phyloP scores from a whole-genome alignment of 2,888 invertebrate species.

The Stegophylla sp. region DNA sequence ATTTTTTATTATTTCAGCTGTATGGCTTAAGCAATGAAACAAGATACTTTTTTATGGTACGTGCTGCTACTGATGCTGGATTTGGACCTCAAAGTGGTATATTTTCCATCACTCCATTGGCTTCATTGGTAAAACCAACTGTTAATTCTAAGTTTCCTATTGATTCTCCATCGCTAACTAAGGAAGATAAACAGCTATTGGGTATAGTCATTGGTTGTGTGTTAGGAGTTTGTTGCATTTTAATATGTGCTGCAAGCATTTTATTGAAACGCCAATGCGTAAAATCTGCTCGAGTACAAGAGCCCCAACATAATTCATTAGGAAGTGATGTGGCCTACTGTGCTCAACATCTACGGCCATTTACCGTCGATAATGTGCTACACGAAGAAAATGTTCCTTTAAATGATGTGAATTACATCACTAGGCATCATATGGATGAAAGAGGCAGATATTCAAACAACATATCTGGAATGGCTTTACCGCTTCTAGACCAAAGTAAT shows the following conservation, averaged over 20 bases:
- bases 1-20: slow-evolving; percentile 62
- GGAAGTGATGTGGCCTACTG: slow-evolving; percentile 30
- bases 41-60: slow-evolving; percentile 67
- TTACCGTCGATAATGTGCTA: slow-evolving; percentile 31
- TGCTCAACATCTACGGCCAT: slow-evolving; percentile 31
- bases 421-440: background rate
- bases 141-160: slow-evolving; percentile 63
- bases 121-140: slow-evolving; percentile 62
- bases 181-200: slow-evolving; percentile 62
- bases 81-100: slow-evolving; percentile 66
- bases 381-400: slow-evolving; percentile 45
- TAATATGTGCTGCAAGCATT: slow-evolving; percentile 66
- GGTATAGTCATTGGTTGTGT: slow-evolving; percentile 68
- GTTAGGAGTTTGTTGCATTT: slow-evolving; percentile 66
- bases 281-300: slow-evolving; percentile 42
- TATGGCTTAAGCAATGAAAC: slow-evolving; percentile 66
- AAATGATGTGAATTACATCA: slow-evolving; percentile 32
- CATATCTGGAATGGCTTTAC: slow-evolving; percentile 33
- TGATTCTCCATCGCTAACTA: background rate
- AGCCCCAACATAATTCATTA: slow-evolving; percentile 30
- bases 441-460: slow-evolving; percentile 33
- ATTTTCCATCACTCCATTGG: slow-evolving; percentile 59
- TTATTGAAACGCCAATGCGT: slow-evolving; percentile 66
- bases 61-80: slow-evolving; percentile 68
- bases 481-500: slow-evolving; percentile 41